Evolutionary conservation across 1,140 invertebrate species (phyloP), one percentile per base, ranked within the genome.

Genomic region (Trichonephila clavipes): DNA sequence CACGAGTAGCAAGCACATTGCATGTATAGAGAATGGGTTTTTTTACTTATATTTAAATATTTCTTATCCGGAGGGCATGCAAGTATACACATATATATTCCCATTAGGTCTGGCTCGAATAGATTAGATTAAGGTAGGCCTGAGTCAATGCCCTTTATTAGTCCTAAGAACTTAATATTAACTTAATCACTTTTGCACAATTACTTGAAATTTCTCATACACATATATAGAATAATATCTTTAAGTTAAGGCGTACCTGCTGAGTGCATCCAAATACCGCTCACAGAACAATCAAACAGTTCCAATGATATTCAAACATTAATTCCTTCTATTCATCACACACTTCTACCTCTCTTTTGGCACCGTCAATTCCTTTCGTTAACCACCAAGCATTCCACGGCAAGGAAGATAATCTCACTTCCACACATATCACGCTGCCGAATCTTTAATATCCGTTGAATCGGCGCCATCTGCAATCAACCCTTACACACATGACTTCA

Each of bases 381-480:
- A 77, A 77, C 69, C 69, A 14, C 69, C 69, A 34, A 40, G 24
- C 28, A 28, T 77, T 24, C 69, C 44, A 51, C 44, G 28, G 28
- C 21, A 19, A 40, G n/a, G 58, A 64, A 72, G 24, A 89, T 89
- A 64, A 87, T 87, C 85, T 61, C 69, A 24, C 24, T 61, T 58
- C 40, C 51, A 18, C 59, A 61, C 85, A 89, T 66, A 89, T 89
- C 88, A 77, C 44, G 21, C 64, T 51, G 66, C 64, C 61, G 88
- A 89, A 89, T 89, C 88, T 89, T 64, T 89, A 89, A 89, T 89
- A 89, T 89, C 88, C 88, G 88, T 72, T 89, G 88, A 89, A 72
- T 72, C 40, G 88, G 66, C 88, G 66, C 88, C 88, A 89, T 89
- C 88, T 89, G 88, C 88, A 44, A 58, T 51, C 69, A 40, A 77